Conservation (phyloP, 2,888 invertebrate genomes). For the Steromphala cineraria region DNA sequence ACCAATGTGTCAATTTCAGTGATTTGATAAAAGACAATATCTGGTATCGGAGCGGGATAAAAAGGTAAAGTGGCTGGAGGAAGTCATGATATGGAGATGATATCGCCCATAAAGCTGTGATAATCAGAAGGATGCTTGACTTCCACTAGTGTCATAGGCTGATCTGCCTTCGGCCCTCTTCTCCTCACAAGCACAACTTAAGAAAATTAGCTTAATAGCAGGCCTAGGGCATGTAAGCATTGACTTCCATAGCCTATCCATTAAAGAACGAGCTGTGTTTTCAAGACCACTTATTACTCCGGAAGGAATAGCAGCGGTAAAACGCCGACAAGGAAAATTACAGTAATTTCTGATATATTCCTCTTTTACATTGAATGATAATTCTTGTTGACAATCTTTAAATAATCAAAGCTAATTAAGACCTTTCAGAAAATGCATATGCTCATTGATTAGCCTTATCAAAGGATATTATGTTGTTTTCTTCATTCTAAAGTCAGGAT, state of each 20-base stretch:
- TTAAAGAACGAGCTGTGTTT: too few relatives aligned
- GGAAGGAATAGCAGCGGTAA: not conserved
- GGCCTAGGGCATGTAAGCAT: not conserved
- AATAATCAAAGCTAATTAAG: not conserved
- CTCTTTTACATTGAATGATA: not conserved
- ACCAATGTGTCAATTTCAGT: not conserved
- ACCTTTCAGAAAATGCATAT: not conserved
- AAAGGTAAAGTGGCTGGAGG: not conserved
- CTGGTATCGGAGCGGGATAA: not conserved
- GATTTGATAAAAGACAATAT: slow-evolving; percentile 5
- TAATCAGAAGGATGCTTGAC: not conserved
- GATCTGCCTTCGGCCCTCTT: not conserved
- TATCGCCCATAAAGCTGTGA: not conserved
- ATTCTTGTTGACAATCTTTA: not conserved
- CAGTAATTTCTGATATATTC: not conserved
- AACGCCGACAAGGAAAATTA: not conserved
- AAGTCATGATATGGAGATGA: not conserved
- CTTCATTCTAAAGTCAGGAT: not conserved
- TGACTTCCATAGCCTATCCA: not conserved
- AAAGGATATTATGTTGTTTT: not conserved
- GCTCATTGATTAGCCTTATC: not conserved
- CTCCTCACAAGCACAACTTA: slow-evolving; percentile 13
- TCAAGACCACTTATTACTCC: not conserved
- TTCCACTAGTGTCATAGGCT: not conserved
- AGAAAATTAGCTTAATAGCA: slow-evolving; percentile 26